Evolutionary conservation across 2,888 invertebrate species (phyloP).

Genomic region (Cheilosia urbana): DNA sequence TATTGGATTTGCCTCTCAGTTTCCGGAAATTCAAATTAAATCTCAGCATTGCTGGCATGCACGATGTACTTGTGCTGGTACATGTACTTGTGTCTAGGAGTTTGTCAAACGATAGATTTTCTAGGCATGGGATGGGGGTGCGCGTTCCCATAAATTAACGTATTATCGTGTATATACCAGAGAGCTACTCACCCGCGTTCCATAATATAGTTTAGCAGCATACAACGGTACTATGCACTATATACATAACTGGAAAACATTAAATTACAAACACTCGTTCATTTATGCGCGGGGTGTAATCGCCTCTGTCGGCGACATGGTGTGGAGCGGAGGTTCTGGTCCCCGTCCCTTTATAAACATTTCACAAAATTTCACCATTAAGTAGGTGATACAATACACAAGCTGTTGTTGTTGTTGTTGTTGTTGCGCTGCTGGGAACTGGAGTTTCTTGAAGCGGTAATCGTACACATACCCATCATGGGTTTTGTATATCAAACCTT

Average conservation of each 20-base stretch:
- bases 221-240: background rate
- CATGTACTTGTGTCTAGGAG: constrained; percentile 31
- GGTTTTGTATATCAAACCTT: constrained; percentile 30
- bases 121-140: constrained; percentile 54
- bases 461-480: constrained; percentile 5
- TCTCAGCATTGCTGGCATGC: constrained; percentile 36
- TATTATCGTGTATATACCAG: constrained; percentile 25
- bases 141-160: constrained; percentile 69
- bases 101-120: constrained; percentile 56
- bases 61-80: background rate
- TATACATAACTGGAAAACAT: background rate
- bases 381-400: constrained; percentile 22
- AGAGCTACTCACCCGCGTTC: constrained; percentile 31
- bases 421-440: background rate
- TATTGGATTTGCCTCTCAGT: constrained; percentile 61
- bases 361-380: constrained; percentile 45
- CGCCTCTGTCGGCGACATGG: background rate
- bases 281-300: constrained; percentile 22
- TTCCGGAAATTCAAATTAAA: constrained; percentile 75
- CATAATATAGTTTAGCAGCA: background rate
- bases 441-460: background rate
- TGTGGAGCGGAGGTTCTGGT: background rate
- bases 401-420: background rate
- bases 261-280: constrained; percentile 21
- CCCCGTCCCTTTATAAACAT: constrained; percentile 36